A percentile compares a stretch with the other conserved stretches of the same genome.
Evolutionary conservation across 2,113 vertebrate species (phyloP).

Genomic region (Carassius carassius): DNA sequence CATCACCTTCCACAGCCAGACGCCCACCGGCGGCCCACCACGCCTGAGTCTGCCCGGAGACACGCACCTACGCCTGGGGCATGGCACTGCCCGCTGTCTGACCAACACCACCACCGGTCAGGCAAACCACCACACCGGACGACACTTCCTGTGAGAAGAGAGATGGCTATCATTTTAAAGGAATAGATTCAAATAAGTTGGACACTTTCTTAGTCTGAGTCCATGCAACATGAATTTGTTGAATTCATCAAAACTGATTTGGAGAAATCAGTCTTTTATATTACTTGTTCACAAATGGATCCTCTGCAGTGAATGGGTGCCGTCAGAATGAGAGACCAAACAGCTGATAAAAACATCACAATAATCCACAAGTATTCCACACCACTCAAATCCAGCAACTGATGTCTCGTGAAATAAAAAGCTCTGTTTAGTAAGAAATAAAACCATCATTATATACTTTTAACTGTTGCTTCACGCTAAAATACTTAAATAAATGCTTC

Average conservation of each 20-base stretch:
- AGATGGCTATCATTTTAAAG: neutral
- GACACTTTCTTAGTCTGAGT: no score
- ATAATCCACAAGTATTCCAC: neutral
- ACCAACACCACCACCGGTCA: constrained; percentile 4
- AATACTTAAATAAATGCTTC: no score
- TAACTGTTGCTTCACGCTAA: no score
- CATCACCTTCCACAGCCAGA: constrained; percentile 76
- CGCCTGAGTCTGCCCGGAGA: constrained; percentile 27
- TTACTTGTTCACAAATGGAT: neutral
- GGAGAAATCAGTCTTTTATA: neutral
- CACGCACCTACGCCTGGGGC: constrained; percentile 67
- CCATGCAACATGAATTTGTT: neutral
- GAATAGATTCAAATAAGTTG: neutral
- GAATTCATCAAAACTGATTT: neutral
- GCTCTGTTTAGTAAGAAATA: neutral
- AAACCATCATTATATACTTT: no score
- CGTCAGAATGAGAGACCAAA: neutral
- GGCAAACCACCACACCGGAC: neutral
- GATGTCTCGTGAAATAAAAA: neutral
- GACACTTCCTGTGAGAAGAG: constrained; percentile 8
- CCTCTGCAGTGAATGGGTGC: neutral
- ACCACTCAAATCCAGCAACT: neutral
- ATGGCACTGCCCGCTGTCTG: constrained; percentile 57
- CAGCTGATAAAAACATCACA: neutral
- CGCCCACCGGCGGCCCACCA: constrained; percentile 29